phyloP scores from a whole-genome alignment of 2,888 invertebrate genomes.

The Nemapogon koenigi region DNA sequence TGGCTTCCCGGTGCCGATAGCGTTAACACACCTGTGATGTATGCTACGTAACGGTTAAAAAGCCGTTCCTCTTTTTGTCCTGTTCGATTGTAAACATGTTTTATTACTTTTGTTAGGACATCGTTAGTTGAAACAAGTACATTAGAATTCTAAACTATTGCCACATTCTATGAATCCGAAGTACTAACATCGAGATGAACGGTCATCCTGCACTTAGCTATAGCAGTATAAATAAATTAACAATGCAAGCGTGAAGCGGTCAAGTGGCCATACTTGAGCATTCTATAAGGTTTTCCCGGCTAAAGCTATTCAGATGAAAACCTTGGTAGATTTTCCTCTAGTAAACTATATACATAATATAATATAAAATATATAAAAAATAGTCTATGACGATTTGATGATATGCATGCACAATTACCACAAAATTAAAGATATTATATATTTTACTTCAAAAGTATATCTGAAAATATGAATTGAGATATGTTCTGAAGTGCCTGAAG shows the following conservation, averaged over 20 bases:
- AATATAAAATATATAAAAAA: too few relatives aligned
- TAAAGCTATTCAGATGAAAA: constrained; percentile 5
- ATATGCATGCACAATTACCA: too few relatives aligned
- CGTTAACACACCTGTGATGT: constrained; percentile 7
- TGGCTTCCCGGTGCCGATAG: constrained; percentile 8
- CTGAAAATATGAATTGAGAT: too few relatives aligned
- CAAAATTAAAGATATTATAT: too few relatives aligned
- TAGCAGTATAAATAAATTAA: constrained; percentile 8
- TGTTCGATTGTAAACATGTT: constrained; percentile 8
- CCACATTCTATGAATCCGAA: constrained; percentile 4
- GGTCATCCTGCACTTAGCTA: neutral
- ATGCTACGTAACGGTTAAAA: constrained; percentile 9
- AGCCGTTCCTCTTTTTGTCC: constrained; percentile 10
- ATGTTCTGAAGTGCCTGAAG: too few relatives aligned
- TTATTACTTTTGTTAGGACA: constrained; percentile 10
- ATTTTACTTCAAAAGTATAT: too few relatives aligned
- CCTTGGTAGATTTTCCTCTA: constrained; percentile 6
- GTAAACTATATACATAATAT: too few relatives aligned
- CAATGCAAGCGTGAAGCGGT: constrained; percentile 8
- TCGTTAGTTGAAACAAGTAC: constrained; percentile 7
- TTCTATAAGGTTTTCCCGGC: neutral
- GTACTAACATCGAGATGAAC: constrained; percentile 5
- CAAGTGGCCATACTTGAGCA: constrained; percentile 5
- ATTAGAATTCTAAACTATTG: constrained; percentile 9
- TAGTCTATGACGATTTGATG: too few relatives aligned